Percentiles rank a stretch among this genome's conserved stretches.
Conservation (phyloP, 2,113 vertebrate species). For the Galbula dea region DNA sequence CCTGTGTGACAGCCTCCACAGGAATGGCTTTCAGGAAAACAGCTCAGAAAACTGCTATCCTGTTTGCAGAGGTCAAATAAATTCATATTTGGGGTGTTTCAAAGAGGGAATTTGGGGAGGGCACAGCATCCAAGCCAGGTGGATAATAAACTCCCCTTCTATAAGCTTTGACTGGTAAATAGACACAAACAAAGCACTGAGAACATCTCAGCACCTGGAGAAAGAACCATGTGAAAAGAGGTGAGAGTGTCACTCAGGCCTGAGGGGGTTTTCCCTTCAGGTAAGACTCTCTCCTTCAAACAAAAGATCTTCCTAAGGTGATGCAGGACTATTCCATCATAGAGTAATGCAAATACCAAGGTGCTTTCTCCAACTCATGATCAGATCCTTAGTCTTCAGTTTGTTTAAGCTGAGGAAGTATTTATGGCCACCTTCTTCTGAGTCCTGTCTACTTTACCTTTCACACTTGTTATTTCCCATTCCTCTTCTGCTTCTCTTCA, state of each 20-base stretch:
- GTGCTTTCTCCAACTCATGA: not conserved
- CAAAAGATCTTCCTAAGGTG: not conserved
- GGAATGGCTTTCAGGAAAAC: not conserved
- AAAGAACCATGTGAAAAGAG: not conserved
- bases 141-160: not conserved
- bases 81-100: not conserved
- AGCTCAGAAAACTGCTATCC: not conserved
- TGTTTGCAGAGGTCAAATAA: not conserved
- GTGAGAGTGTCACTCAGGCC: not conserved
- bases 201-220: not conserved
- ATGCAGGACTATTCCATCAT: not conserved
- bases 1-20: not conserved
- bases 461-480: not conserved
- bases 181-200: not conserved
- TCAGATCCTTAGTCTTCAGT: not conserved
- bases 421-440: not conserved
- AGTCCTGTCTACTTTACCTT: not conserved
- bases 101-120: not conserved
- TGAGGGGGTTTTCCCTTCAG: not conserved
- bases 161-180: not conserved
- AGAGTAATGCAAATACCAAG: too few species aligned
- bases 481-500: constrained; percentile 18
- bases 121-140: not conserved
- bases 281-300: not conserved
- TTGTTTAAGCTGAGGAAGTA: not conserved